Evolutionary conservation across 2,888 invertebrate genomes (phyloP), one percentile per base, ranked within the genome.

Genomic region (Nezara viridula): DNA sequence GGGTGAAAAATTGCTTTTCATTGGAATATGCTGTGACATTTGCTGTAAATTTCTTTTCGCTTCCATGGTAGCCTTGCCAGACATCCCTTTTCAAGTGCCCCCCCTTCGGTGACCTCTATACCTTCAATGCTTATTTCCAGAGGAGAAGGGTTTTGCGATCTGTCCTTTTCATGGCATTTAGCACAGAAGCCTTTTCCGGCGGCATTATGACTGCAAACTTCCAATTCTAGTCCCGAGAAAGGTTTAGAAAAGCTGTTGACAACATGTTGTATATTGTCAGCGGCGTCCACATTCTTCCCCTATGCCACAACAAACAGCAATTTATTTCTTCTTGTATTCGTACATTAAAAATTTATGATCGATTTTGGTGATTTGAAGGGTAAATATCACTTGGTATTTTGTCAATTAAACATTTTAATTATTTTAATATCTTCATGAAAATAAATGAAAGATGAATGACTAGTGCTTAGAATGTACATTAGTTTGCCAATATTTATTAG

Each of bases 91-190:
- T 47, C 40, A 47, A 40, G 81, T 81, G 81, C 24, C n/a, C n/a
- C 44, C 44, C 44, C 44, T 73, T 81, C 40, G 7, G 66, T 44
- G 81, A 81, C 81, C 44, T 81, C 81, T 44, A 44, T 81, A 44
- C 81, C 81, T 44, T 81, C 81, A 81, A 81, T 81, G 44, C 81
- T 81, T 81, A 81, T 81, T 81, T 21, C 81, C n/a, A n/a, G 44
- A 37, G 73, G 19, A 77, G 44, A 47, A 47, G 81, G 81, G 81
- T 81, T 81, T 47, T 81, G 44, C 44, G 81, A 40, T 81, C 81
- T 81, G 81, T 44, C 81, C 81, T 81, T 81, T 81, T 81, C 81
- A 81, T 81, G 44, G 81, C 81, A 81, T 81, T 81, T 81, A 44
- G n/a, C 81, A n/a, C 81, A 44, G 81, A 44, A 81, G n/a, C n/a